These are phyloP conservation scores for Anolis carolinensis DNA, from an alignment of 2,113 vertebrate species.

Conservation along the genomic window DNA sequence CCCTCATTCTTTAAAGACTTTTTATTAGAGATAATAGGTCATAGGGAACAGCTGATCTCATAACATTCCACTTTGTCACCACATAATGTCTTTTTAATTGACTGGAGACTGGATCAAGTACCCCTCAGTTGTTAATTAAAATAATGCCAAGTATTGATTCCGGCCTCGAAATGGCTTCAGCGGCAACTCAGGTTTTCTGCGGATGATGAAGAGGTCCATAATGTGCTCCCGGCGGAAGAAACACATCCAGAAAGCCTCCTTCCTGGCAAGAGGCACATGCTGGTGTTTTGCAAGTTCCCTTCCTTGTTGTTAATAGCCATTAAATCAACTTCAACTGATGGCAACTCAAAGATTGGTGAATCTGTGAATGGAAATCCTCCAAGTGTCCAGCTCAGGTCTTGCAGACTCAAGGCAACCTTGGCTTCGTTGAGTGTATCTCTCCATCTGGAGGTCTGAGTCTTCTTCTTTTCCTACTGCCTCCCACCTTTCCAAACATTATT, in stretches of 20 bases:
- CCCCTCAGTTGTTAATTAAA: conserved; percentile 23
- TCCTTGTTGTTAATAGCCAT: too few species aligned
- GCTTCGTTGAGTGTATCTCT: too few species aligned
- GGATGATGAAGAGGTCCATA: not conserved
- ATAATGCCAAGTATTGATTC: conserved; percentile 12
- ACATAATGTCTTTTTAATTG: conserved; percentile 31
- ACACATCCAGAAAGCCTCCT: fast-evolving
- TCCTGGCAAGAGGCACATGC: fast-evolving
- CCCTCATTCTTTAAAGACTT: not conserved
- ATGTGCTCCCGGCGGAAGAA: fast-evolving
- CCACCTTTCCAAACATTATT: too few species aligned
- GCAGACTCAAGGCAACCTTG: too few species aligned
- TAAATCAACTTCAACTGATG: too few species aligned
- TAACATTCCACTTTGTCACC: not conserved
- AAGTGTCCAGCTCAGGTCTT: too few species aligned
- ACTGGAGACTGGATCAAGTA: conserved; percentile 7
- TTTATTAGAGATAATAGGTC: conserved; percentile 6
- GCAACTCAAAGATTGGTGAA: too few species aligned
- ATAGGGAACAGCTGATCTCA: not conserved
- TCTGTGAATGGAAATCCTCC: too few species aligned
- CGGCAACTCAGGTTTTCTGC: fast-evolving
- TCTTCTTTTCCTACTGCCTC: too few species aligned
- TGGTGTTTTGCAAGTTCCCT: too few species aligned
- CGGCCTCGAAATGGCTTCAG: not conserved
- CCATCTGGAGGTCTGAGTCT: too few species aligned